Evolutionary conservation across 2,113 vertebrate genomes (phyloP).

Genomic region (Phyllostomus discolor): DNA sequence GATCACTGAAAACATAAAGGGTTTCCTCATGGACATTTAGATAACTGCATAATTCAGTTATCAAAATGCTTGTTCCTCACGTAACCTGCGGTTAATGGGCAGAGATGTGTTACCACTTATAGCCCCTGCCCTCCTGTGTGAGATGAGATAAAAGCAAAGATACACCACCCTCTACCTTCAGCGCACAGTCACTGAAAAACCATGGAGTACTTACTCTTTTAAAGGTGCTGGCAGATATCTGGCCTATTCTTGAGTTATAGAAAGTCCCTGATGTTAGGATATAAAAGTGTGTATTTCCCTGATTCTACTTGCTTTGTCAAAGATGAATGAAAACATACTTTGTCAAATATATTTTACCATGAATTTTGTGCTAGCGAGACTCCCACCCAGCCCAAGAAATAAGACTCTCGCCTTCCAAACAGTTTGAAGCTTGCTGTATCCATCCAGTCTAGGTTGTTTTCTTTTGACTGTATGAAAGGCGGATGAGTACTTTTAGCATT

Average conservation of each 20-base stretch:
- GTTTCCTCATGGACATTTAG: not conserved
- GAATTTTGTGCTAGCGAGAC: not conserved
- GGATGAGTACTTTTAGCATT: not conserved
- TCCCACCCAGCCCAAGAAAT: not conserved
- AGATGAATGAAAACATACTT: not conserved
- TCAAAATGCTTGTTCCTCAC: not conserved
- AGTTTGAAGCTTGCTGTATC: not conserved
- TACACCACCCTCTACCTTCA: not conserved
- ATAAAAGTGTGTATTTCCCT: not conserved
- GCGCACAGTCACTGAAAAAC: not conserved
- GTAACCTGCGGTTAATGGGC: not conserved
- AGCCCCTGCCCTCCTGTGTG: not conserved
- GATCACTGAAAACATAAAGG: not conserved
- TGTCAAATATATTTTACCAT: not conserved
- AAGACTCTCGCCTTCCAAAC: not conserved
- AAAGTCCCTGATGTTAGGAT: not conserved
- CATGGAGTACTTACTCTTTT: not conserved
- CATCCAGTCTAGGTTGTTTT: not conserved
- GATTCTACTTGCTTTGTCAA: not conserved
- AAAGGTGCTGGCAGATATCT: not conserved
- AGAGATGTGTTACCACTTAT: not conserved
- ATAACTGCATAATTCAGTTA: slow-evolving; percentile 24
- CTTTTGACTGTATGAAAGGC: not conserved
- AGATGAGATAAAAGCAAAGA: not conserved
- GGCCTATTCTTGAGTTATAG: not conserved